These are phyloP conservation scores for Hydrotaea diabolus DNA, from an alignment of 2,888 invertebrate species.

Conservation along the genomic window DNA sequence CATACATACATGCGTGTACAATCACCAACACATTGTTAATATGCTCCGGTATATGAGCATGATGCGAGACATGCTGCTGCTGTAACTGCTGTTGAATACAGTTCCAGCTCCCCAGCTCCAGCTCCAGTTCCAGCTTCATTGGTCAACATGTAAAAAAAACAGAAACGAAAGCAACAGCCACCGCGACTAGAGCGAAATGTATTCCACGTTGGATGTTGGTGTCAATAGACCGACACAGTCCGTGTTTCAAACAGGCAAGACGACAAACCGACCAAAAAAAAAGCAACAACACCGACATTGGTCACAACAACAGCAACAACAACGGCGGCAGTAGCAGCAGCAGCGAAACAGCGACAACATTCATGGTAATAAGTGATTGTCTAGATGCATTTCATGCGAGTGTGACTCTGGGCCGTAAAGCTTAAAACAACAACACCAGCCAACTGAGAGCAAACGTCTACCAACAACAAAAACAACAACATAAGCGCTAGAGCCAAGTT, in stretches of 20 bases:
- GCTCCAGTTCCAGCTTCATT: slow-evolving; percentile 11
- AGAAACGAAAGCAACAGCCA: neutral
- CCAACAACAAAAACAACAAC: neutral
- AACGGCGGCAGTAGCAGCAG: too few relatives aligned
- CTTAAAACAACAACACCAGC: neutral
- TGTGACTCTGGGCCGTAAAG: slow-evolving; percentile 20
- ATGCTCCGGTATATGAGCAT: neutral
- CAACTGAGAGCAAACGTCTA: neutral
- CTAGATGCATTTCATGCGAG: slow-evolving; percentile 19
- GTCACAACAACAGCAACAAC: neutral
- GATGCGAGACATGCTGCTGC: too few relatives aligned
- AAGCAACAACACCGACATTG: neutral
- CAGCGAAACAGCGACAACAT: neutral
- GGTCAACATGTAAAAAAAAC: slow-evolving; percentile 22
- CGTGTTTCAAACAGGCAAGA: neutral
- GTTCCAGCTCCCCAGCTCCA: neutral
- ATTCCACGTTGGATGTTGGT: slow-evolving; percentile 40
- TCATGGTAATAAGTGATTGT: slow-evolving; percentile 7
- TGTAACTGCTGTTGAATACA: neutral
- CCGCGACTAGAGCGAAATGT: slow-evolving; percentile 10
- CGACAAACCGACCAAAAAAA: neutral
- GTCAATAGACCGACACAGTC: slow-evolving; percentile 32
- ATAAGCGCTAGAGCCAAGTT: neutral
- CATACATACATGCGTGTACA: neutral
- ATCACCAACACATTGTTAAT: neutral